These are phyloP conservation scores for Diabrotica virgifera DNA, from an alignment of 1,140 invertebrate genomes.

Conservation along the genomic window DNA sequence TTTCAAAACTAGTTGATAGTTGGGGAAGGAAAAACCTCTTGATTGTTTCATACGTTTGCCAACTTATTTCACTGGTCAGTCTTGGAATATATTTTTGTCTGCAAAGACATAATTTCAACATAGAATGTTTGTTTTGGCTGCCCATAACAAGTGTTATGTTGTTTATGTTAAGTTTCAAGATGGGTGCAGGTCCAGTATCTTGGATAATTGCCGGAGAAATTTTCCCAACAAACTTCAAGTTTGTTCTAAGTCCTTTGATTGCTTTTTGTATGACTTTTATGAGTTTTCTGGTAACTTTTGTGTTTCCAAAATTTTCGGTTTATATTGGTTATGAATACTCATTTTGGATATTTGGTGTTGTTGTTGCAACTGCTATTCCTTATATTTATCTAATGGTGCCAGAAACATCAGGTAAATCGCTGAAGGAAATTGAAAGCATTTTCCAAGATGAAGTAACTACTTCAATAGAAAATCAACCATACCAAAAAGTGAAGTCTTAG, in stretches of 20 bases:
- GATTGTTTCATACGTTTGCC: conserved; percentile 64
- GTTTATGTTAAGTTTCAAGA: conserved; percentile 27
- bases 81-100: conserved; percentile 33
- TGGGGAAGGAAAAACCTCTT: conserved; percentile 69
- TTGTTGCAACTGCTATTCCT: conserved; percentile 58
- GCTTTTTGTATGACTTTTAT: conserved; percentile 69
- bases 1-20: conserved; percentile 69
- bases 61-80: conserved; percentile 43
- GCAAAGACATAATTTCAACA: conserved; percentile 14
- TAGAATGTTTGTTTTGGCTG: conserved; percentile 27
- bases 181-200: conserved; percentile 73
- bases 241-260: background rate
- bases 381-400: conserved; percentile 64
- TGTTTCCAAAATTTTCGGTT: conserved; percentile 59
- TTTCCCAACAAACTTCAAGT: conserved; percentile 69
- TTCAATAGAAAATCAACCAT: background rate
- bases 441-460: background rate
- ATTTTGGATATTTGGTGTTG: conserved; percentile 75
- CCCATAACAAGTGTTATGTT: conserved; percentile 28
- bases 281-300: conserved; percentile 74
- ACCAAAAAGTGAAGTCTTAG: too few relatives aligned
- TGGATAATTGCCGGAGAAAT: conserved; percentile 81
- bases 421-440: conserved; percentile 50
- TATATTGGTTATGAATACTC: conserved; percentile 63
- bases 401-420: conserved; percentile 77